phyloP scores from a whole-genome alignment of 2,113 vertebrate genomes.

The Hippolais icterina region DNA sequence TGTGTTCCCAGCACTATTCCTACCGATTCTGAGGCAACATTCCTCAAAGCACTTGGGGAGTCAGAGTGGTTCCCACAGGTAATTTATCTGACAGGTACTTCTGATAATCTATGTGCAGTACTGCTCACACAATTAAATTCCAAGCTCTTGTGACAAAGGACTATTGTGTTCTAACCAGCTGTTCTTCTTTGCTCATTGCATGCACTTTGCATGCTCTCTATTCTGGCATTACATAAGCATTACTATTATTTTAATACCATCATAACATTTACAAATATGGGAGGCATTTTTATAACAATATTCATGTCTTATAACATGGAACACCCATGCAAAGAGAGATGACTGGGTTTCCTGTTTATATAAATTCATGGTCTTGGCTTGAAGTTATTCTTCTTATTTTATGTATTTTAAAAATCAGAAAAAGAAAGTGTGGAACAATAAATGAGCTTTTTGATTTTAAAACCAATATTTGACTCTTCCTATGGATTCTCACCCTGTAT shows the following conservation, averaged over 20 bases:
- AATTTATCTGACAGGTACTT: constrained; percentile 44
- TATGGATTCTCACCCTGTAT: neutral
- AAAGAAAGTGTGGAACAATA: neutral
- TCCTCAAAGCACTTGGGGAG: constrained; percentile 91
- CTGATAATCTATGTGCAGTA: neutral
- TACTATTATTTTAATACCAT: neutral
- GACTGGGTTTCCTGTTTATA: neutral
- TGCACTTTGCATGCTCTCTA: neutral
- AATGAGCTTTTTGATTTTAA: neutral
- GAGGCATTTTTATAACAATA: neutral
- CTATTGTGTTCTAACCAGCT: constrained; percentile 8
- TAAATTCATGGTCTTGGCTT: neutral
- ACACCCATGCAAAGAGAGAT: neutral
- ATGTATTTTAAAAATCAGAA: neutral
- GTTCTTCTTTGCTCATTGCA: neutral
- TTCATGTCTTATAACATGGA: neutral
- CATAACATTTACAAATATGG: neutral
- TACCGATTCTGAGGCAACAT: constrained; percentile 86
- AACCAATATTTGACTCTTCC: neutral
- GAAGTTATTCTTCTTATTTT: neutral
- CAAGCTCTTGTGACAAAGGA: neutral
- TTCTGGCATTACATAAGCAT: neutral
- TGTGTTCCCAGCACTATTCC: constrained; percentile 90
- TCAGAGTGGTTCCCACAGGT: constrained; percentile 98
- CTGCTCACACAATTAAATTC: constrained; percentile 29